phyloP scores from a whole-genome alignment of 2,888 invertebrate species.

The Dendrolimus pini region DNA sequence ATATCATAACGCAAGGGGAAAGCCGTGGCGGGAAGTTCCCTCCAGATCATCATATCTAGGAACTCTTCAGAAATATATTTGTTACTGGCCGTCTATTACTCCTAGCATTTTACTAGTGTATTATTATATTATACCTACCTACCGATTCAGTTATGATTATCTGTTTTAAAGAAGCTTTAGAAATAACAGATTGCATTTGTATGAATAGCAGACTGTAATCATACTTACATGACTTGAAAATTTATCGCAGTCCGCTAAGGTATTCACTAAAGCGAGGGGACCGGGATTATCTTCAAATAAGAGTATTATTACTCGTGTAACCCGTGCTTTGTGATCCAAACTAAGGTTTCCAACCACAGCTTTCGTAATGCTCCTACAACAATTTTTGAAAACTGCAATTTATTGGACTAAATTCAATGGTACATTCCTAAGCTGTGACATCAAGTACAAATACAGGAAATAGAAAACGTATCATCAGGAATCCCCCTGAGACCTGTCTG shows the following conservation, averaged over 20 bases:
- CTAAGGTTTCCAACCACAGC: constrained; percentile 38
- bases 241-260: constrained; percentile 34
- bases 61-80: too few species aligned
- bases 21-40: too few species aligned
- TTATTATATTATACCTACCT: too few species aligned
- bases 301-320: constrained; percentile 51
- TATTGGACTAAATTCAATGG: constrained; percentile 1
- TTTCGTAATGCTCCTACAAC: constrained; percentile 2
- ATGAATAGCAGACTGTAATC: background rate
- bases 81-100: too few species aligned
- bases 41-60: too few species aligned
- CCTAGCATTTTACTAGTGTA: too few species aligned
- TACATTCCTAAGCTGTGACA: constrained; percentile 19
- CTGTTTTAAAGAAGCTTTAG: background rate
- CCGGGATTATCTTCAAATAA: constrained; percentile 62
- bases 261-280: constrained; percentile 29
- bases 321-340: constrained; percentile 55
- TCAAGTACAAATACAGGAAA: constrained; percentile 18
- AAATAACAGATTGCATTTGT: too few species aligned
- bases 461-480: constrained; percentile 12
- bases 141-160: too few species aligned
- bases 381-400: constrained; percentile 11
- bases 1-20: too few species aligned
- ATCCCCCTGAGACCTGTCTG: constrained; percentile 38
- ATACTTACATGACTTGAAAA: constrained; percentile 1